These are phyloP conservation scores for Percopsis omiscomaycus DNA, from an alignment of 2,797 vertebrate genomes.

Conservation along the genomic window DNA sequence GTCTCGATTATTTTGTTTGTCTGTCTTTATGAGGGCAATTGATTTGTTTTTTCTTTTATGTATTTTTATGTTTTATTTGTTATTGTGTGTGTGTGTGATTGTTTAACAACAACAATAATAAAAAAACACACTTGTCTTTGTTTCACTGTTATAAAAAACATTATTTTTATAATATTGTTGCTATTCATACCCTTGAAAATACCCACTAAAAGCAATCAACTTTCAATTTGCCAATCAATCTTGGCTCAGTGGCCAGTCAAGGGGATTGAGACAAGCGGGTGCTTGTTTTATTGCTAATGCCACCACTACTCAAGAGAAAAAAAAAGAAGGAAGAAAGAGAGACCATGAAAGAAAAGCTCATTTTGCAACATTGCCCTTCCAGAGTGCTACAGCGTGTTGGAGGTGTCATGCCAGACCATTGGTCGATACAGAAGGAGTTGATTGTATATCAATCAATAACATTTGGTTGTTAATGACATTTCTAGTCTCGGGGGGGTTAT, in stretches of 20 bases:
- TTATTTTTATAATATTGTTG: background rate
- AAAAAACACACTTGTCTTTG: background rate
- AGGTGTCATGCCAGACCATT: background rate
- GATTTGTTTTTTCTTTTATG: too few relatives aligned
- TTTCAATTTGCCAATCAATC: slow-evolving; percentile 4
- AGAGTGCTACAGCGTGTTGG: background rate
- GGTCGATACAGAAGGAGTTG: background rate
- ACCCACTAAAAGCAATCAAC: background rate
- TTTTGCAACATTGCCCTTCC: background rate
- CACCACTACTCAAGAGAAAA: background rate
- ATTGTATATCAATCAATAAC: slow-evolving; percentile 2
- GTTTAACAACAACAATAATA: too few relatives aligned
- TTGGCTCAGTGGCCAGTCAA: slow-evolving; percentile 1
- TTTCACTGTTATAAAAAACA: background rate
- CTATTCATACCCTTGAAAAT: background rate
- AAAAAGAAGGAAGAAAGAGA: background rate
- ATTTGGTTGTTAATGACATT: background rate
- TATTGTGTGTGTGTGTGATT: too few relatives aligned
- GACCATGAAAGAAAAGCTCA: background rate
- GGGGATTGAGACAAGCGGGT: background rate
- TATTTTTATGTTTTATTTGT: too few relatives aligned
- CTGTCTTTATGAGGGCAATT: too few relatives aligned
- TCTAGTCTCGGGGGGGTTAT: background rate
- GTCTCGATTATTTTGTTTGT: too few relatives aligned
- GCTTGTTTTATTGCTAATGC: slow-evolving; percentile 7